Evolutionary conservation across 2,888 invertebrate genomes (phyloP), one percentile per base, ranked within the genome.

Genomic region (Mesopsocus fuscifrons): DNA sequence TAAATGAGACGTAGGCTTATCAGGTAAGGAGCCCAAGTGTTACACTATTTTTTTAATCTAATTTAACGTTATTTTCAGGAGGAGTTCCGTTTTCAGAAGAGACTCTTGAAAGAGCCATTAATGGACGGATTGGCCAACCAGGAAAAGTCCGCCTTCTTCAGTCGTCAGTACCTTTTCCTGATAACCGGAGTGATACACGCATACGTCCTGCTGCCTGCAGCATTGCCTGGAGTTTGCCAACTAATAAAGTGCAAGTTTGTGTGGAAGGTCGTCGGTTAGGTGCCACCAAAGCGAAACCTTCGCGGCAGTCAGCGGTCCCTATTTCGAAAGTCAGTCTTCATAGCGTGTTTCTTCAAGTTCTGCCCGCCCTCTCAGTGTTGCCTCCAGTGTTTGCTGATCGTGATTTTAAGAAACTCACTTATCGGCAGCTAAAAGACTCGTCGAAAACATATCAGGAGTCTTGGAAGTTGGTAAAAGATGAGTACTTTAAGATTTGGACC

Each of bases 181-280:
- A 34, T n/a, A 18, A 34, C 11, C 31, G 15, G 17, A 32, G 13
- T 8, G 11, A 3, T 9, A 18, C 23, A 18, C 18, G n/a, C 17
- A 17, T 8, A 6, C 45, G 45, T 35, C 45, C 46, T 8, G 17
- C 42, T 45, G 43, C 46, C 22, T 38, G 41, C 3, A 45, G 35
- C 8, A 43, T 43, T 35, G 15, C 22, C 13, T 43, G 34, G 34
- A 33, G 16, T 11, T 18, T n/a, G 49, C 45, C 42, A 66, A 66
- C 47, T 55, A 82, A 81, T 42, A 53, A 67, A 23, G 57, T 64
- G 34, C 82, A 88, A 64, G 72, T 87, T 21, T 69, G 74, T 16
- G 77, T 84, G 1, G 72, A 77, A 54, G 89, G 91, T 3, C 71
- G 68, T 52, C 80, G 74, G 48, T 75, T 82, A 56, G 89, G 89